phyloP scores from a whole-genome alignment of 2,797 vertebrate genomes.

The Thaleichthys pacificus region DNA sequence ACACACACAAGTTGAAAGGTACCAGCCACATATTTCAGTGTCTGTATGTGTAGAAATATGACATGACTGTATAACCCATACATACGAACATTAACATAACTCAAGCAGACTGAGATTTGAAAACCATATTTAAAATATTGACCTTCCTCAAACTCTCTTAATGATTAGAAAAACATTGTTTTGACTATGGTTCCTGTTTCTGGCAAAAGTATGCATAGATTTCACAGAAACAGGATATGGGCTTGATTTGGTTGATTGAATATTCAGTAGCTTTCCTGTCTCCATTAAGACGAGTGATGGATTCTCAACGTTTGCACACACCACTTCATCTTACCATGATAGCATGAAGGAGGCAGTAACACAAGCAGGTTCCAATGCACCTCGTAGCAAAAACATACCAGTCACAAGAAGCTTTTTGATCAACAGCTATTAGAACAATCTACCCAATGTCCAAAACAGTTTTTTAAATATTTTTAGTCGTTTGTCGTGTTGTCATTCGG shows the following conservation, averaged over 20 bases:
- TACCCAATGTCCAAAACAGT: not conserved
- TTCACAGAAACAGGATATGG: not conserved
- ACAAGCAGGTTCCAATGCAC: conserved; percentile 11
- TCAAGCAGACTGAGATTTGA: not conserved
- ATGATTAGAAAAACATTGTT: conserved; percentile 6
- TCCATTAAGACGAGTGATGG: conserved; percentile 16
- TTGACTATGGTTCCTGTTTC: not conserved
- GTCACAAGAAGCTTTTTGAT: not conserved
- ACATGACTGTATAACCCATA: conserved; percentile 9
- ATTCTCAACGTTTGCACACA: conserved; percentile 24
- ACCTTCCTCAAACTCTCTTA: not conserved
- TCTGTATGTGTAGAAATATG: conserved; percentile 16
- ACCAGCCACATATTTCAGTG: conserved; percentile 21
- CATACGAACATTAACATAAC: not conserved
- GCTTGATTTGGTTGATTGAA: not conserved
- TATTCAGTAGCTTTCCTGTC: conserved; percentile 3
- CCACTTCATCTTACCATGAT: conserved; percentile 21
- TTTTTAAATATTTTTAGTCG: not conserved
- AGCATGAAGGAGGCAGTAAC: conserved; percentile 30
- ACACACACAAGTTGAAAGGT: conserved; percentile 23
- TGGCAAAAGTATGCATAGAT: not conserved
- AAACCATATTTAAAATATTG: not conserved
- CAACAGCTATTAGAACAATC: conserved; percentile 31
- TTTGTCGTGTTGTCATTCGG: conserved; percentile 49
- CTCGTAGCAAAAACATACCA: not conserved